phyloP scores from a whole-genome alignment of 2,113 vertebrate genomes.

The Cyanocitta stelleri region DNA sequence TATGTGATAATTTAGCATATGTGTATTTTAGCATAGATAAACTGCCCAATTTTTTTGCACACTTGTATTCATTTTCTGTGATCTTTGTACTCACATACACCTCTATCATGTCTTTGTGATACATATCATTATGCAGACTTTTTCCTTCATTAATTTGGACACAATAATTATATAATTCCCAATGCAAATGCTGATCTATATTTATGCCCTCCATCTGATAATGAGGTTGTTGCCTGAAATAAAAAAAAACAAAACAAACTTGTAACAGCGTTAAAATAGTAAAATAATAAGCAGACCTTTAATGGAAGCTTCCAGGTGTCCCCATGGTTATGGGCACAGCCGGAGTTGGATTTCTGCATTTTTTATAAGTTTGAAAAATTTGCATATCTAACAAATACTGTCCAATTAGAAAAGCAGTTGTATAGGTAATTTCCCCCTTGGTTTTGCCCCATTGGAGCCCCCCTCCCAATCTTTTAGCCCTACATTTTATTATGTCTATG shows the following conservation, averaged over 20 bases:
- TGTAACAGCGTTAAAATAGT: neutral
- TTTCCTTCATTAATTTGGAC: neutral
- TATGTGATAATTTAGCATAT: neutral
- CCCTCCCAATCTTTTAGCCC: neutral
- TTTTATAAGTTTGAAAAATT: neutral
- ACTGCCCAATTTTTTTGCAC: neutral
- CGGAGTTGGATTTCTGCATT: rapidly evolving
- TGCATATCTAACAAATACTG: neutral
- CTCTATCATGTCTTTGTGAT: neutral
- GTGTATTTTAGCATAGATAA: neutral
- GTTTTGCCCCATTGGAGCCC: neutral
- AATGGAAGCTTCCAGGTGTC: neutral
- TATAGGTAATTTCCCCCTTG: neutral
- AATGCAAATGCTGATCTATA: neutral
- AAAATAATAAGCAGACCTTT: neutral
- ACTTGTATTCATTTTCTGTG: neutral
- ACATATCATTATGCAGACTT: neutral
- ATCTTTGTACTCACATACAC: neutral
- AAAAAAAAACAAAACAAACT: neutral
- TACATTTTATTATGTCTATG: neutral
- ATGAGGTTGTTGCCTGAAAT: neutral
- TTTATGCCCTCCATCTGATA: neutral
- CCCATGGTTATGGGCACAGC: neutral
- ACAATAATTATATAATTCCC: neutral
- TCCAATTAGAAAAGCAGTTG: neutral